These are phyloP conservation scores for Gymnoscelis rufifasciata DNA, from an alignment of 2,888 invertebrate genomes.

Conservation along the genomic window DNA sequence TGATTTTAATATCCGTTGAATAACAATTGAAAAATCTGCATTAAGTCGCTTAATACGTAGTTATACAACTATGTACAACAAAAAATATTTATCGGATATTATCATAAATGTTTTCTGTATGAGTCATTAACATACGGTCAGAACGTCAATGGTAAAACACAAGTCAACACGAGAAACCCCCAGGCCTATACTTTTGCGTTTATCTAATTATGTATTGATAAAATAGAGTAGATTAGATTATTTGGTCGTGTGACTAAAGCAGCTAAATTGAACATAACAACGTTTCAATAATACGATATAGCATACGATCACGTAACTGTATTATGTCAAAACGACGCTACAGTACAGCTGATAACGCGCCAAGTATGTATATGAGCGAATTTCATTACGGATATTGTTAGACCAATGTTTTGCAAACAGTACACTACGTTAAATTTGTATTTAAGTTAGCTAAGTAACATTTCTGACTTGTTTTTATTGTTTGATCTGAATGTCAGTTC, in stretches of 20 bases:
- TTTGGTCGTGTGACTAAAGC: conserved; percentile 1
- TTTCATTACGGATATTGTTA: too few species aligned
- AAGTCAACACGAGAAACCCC: conserved; percentile 16
- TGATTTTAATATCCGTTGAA: too few species aligned
- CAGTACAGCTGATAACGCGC: neutral
- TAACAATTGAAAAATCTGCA: too few species aligned
- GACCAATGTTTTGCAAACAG: too few species aligned
- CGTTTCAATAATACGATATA: neutral
- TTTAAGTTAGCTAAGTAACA: too few species aligned
- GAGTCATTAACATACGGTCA: conserved; percentile 42
- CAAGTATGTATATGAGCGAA: neutral
- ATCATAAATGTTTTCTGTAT: conserved; percentile 14
- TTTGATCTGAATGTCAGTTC: too few species aligned
- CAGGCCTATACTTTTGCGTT: neutral
- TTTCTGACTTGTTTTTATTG: too few species aligned
- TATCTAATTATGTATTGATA: conserved; percentile 2
- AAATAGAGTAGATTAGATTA: neutral
- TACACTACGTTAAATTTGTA: too few species aligned
- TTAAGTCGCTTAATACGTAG: too few species aligned
- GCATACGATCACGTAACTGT: neutral
- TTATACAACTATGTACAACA: too few species aligned
- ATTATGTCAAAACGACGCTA: neutral
- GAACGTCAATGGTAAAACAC: conserved; percentile 27
- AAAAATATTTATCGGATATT: too few species aligned
- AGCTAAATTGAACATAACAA: conserved; percentile 11